phyloP scores from a whole-genome alignment of 1,140 invertebrate genomes.

The Rhagoletis zephyria region DNA sequence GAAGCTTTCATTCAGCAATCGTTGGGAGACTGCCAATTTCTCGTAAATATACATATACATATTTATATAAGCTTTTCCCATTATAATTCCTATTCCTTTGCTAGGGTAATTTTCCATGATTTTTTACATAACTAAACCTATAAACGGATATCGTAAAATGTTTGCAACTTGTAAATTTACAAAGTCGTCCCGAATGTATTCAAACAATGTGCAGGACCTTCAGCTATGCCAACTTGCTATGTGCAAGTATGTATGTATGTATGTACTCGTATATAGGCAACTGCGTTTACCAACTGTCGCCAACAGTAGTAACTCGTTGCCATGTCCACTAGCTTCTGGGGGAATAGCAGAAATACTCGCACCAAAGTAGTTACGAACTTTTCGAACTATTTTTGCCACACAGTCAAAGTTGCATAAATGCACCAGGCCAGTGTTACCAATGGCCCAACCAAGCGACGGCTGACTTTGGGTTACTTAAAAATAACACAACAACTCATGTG shows the following conservation, averaged over 20 bases:
- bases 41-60: too few species aligned
- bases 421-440: not conserved
- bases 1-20: too few species aligned
- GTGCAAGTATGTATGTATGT: not conserved
- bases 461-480: not conserved
- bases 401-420: not conserved
- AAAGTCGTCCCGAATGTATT: constrained; percentile 18
- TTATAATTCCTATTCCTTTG: too few species aligned
- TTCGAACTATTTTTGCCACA: not conserved
- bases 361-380: not conserved
- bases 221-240: not conserved
- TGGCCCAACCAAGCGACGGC: not conserved
- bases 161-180: constrained; percentile 38
- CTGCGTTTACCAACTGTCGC: not conserved
- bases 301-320: not conserved
- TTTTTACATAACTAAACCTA: constrained; percentile 18
- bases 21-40: too few species aligned
- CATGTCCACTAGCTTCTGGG: constrained; percentile 1
- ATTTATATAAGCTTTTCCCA: too few species aligned
- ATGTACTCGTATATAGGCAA: not conserved
- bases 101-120: too few species aligned
- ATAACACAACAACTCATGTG: not conserved
- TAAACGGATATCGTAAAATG: constrained; percentile 46
- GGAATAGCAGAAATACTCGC: constrained; percentile 5
- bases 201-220: constrained; percentile 41